Evolutionary conservation across 2,888 invertebrate species (phyloP), one percentile per base, ranked within the genome.

Genomic region (Prosapia bicincta): DNA sequence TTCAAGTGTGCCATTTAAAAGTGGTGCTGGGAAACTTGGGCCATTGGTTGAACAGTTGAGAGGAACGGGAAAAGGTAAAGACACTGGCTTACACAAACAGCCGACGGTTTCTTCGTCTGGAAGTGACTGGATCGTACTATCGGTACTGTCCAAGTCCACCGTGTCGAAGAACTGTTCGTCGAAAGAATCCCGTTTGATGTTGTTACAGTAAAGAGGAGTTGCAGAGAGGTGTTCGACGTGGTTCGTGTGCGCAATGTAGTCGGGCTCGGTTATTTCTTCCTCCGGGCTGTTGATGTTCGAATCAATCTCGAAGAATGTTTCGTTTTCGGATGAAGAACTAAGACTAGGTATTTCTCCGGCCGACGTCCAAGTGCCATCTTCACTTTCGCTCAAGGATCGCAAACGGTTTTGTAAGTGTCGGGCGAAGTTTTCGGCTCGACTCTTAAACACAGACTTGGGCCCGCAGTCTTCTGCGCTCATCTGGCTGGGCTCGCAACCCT

Each of bases 381-480:
- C 74, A 15, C 38, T 43, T 65, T 65, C 70, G 26, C 67, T 68
- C 43, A 76, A 74, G n/a, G 70, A 67, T 7, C 76, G 67, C 32
- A 76, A 71, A 66, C 76, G 73, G 32, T 26, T 74, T 25, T 67
- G 74, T 7, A 76, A 68, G 10, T 74, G 73, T 20, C 76, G 72
- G 10, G 76, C 76, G 65, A 76, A 76, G 23, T 69, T 70, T 30
- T 76, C 76, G 1, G 74, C 71, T 26, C 71, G 76, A 24, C 67
- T 74, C 26, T 76, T 76, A 30, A 69, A 65, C 28, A 76, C 26
- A n/a, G 66, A 66, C 30, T 54, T 32, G 15, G 65, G 66, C 28
- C 72, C 74, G 38, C 76, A 68, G 20, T 71, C 30, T 66, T 76
- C 72, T 20, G 76, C 54, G 65, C 69, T 78, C 76, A 43, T 78